Evolutionary conservation across 1,140 invertebrate species (phyloP).

Genomic region (Gerris buenoi): DNA sequence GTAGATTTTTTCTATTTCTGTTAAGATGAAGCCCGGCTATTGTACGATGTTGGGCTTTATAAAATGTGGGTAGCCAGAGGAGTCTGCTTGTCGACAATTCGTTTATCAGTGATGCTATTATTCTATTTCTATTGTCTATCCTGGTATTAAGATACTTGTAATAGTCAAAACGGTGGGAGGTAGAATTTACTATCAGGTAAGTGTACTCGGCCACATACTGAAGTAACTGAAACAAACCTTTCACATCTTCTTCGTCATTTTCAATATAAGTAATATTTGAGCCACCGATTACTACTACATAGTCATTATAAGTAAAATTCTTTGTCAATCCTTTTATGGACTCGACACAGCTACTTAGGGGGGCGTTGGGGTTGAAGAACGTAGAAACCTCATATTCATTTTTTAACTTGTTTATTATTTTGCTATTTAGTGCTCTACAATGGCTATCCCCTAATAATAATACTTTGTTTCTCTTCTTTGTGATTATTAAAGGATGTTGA

Average conservation of each 20-base stretch:
- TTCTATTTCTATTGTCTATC: neutral
- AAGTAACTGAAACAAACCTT: neutral
- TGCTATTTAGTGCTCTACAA: neutral
- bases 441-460: neutral
- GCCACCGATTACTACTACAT: neutral
- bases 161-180: neutral
- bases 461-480: neutral
- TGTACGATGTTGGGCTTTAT: neutral
- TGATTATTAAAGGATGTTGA: neutral
- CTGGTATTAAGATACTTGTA: neutral
- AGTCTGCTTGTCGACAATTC: neutral
- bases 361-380: neutral
- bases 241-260: neutral
- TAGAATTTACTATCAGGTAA: neutral
- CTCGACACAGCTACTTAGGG: neutral
- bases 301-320: neutral
- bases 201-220: neutral
- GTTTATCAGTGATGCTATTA: neutral
- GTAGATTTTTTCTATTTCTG: neutral
- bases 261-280: neutral
- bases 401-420: neutral
- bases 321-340: neutral
- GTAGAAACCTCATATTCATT: neutral
- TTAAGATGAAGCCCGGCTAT: neutral
- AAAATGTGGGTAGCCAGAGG: neutral